phyloP scores from a whole-genome alignment of 2,113 vertebrate species.

The Xyrauchen texanus region DNA sequence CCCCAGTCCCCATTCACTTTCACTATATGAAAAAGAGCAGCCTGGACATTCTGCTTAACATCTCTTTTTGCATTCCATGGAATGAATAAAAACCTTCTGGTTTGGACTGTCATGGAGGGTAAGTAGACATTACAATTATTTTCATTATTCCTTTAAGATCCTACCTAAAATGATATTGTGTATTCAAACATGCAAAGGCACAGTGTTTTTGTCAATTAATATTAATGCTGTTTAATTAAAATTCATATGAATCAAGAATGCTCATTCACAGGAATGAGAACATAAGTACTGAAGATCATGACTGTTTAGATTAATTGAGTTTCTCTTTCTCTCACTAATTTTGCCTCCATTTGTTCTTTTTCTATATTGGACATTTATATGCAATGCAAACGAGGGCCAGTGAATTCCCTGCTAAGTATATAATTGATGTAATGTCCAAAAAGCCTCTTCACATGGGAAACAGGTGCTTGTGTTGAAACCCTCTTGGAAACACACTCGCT shows the following conservation, averaged over 20 bases:
- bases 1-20: neutral
- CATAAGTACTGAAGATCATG: conserved; percentile 62
- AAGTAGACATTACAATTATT: too few relatives aligned
- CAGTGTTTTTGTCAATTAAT: conserved; percentile 58
- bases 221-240: conserved; percentile 60
- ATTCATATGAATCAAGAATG: conserved; percentile 48
- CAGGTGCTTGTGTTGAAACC: conserved; percentile 70
- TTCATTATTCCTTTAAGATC: too few relatives aligned
- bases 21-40: neutral
- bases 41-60: neutral
- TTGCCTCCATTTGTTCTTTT: conserved; percentile 51
- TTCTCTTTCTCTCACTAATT: conserved; percentile 41
- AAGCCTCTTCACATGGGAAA: conserved; percentile 80
- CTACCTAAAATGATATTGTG: too few relatives aligned
- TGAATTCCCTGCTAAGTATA: conserved; percentile 75
- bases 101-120: too few relatives aligned
- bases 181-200: too few relatives aligned
- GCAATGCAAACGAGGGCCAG: conserved; percentile 78
- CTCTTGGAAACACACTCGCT: conserved; percentile 72
- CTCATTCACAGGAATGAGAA: conserved; percentile 59
- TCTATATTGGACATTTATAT: conserved; percentile 71
- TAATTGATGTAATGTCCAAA: conserved; percentile 82
- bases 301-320: conserved; percentile 74
- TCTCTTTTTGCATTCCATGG: neutral
- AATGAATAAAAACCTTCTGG: neutral